phyloP scores from a whole-genome alignment of 2,888 invertebrate species.

The Salpingus planirostris region DNA sequence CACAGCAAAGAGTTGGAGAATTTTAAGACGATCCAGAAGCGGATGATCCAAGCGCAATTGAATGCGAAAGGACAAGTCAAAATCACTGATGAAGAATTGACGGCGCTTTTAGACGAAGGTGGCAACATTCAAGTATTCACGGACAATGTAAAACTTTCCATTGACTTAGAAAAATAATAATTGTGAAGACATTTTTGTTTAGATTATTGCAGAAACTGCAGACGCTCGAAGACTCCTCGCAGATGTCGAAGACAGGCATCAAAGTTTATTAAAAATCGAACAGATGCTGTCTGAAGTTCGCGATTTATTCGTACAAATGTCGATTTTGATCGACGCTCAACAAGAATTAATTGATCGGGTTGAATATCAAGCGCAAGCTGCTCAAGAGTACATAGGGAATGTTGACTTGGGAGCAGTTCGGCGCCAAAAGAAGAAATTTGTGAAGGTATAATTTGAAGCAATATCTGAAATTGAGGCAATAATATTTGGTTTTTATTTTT shows the following conservation, averaged over 20 bases:
- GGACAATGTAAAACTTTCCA: constrained; percentile 40
- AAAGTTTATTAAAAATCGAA: constrained; percentile 74
- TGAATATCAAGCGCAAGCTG: constrained; percentile 56
- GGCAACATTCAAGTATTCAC: constrained; percentile 43
- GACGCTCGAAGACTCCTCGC: constrained; percentile 65
- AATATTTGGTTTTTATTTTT: background rate
- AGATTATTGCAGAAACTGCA: constrained; percentile 74
- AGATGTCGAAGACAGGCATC: constrained; percentile 74
- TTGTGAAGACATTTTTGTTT: no score
- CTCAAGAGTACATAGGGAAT: constrained; percentile 52
- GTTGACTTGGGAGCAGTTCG: constrained; percentile 47
- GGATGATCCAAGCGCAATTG: constrained; percentile 49
- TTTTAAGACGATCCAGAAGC: constrained; percentile 46
- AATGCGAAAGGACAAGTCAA: constrained; percentile 36
- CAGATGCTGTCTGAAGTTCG: constrained; percentile 66
- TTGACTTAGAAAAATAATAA: background rate
- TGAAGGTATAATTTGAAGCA: constrained; percentile 42
- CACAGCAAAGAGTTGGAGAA: constrained; percentile 47
- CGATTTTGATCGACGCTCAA: constrained; percentile 69
- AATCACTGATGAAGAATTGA: constrained; percentile 37
- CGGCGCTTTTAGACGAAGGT: constrained; percentile 38
- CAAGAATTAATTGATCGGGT: constrained; percentile 58
- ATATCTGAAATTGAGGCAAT: constrained; percentile 1
- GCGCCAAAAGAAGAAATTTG: constrained; percentile 42
- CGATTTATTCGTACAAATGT: constrained; percentile 78